Evolutionary conservation across 2,113 vertebrate species (phyloP), one percentile per base, ranked within the genome.

Genomic region (Lepisosteus oculatus): DNA sequence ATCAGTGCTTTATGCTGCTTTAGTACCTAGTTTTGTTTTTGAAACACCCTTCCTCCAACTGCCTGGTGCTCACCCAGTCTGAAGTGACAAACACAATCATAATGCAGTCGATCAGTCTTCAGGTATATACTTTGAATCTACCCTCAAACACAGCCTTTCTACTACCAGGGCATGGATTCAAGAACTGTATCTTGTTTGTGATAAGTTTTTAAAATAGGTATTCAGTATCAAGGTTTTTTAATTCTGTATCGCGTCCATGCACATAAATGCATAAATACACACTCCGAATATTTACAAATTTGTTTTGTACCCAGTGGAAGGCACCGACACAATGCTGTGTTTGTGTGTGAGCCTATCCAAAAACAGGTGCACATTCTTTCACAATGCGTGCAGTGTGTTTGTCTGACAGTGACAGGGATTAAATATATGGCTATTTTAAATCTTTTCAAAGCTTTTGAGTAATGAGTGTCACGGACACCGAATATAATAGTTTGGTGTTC

Each of bases 11-110:
- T 69, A 61, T 63, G 71, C 61, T 42, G 8, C 71, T 54, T 67
- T 79, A 74, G 74, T 70, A 79, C 54, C 62, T 76, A 57, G 62
- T 72, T 66, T 44, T 65, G 68, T 79, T 75, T 85, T 72, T 75
- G 76, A 78, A 85, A 85, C 75, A 83, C 83, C 73, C 79, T 82
- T 42, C 79, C 85, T 86, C 79, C 42, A 70, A 86, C 87, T 89
- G 87, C 86, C 88, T 86, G 85, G 82, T 88, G 86, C 84, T 87
- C 86, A 84, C 85, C 86, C 83, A 89, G 87, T 85, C 84, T 84
- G 84, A 67, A 65, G 62, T 63, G 43, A 55, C 45, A 45, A 43
- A 74, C 29, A 61, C 65, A 69, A 57, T 15, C n/a, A 47, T 6
- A 11, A 17, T 11, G 29, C 29, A 17, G 17, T 65, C 62, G 3